Evolutionary conservation across 1,140 invertebrate species (phyloP).

Genomic region (Luehdorfia chinensis): DNA sequence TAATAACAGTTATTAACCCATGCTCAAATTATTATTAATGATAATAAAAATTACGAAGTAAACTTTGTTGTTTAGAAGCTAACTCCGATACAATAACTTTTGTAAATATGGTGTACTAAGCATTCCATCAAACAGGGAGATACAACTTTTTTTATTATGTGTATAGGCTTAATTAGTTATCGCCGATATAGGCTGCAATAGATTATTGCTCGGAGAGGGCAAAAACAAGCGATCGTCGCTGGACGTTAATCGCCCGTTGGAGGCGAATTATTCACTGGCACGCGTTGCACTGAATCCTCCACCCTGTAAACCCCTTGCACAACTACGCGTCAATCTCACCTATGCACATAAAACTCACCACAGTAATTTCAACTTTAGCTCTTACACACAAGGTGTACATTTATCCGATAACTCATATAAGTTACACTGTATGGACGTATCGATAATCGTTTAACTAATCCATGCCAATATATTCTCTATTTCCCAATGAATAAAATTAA

Average conservation of each 20-base stretch:
- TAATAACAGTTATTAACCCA: too few relatives aligned
- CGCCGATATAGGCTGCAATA: constrained; percentile 1
- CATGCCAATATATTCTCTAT: constrained; percentile 72
- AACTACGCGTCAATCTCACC: constrained; percentile 21
- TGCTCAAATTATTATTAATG: too few relatives aligned
- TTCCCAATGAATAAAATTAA: constrained; percentile 72
- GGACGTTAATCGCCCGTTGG: constrained; percentile 67
- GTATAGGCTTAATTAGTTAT: constrained; percentile 15
- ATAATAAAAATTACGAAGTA: too few relatives aligned
- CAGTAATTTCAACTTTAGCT: constrained; percentile 22
- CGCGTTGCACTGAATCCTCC: constrained; percentile 61
- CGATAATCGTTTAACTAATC: constrained; percentile 63
- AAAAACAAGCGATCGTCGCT: constrained; percentile 49
- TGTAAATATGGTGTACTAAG: constrained; percentile 10
- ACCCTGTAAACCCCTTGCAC: constrained; percentile 52
- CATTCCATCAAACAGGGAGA: constrained; percentile 13
- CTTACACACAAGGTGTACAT: constrained; percentile 21
- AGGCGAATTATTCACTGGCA: constrained; percentile 71
- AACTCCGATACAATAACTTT: constrained; percentile 9
- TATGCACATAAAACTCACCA: constrained; percentile 15
- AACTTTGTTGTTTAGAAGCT: constrained; percentile 6
- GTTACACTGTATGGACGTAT: constrained; percentile 25
- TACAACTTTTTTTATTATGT: constrained; percentile 7
- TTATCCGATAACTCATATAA: neutral
- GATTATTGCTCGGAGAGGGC: constrained; percentile 17